phyloP scores from a whole-genome alignment of 53 echinoderm and acorn worm species.

The Holothuria scabra region DNA sequence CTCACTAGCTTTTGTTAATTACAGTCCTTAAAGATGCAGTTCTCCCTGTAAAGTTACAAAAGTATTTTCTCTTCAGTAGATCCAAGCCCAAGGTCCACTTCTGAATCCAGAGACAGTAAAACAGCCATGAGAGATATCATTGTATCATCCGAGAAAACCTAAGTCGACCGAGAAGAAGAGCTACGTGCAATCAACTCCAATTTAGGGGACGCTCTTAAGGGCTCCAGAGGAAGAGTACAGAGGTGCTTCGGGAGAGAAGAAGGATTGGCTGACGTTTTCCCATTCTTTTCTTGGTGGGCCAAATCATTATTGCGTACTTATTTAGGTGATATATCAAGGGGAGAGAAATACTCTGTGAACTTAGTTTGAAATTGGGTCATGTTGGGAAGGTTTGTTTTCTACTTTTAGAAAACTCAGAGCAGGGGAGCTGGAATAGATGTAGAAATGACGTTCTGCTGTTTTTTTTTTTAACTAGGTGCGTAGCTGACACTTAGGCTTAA shows the following conservation, averaged over 20 bases:
- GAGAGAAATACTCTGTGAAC: no score
- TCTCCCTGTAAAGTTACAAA: not conserved
- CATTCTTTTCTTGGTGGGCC: conserved; percentile 50
- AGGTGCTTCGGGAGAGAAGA: conserved; percentile 22
- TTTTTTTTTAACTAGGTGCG: no score
- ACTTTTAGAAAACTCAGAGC: no score
- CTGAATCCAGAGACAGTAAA: conserved; percentile 4
- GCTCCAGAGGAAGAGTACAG: not conserved
- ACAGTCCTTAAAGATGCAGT: not conserved
- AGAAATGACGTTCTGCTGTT: no score
- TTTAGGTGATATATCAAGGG: conserved; percentile 9
- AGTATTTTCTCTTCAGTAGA: conserved; percentile 24
- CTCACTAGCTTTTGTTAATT: not conserved
- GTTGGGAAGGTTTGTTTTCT: no score
- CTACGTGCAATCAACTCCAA: conserved; percentile 79
- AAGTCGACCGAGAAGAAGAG: conserved; percentile 68
- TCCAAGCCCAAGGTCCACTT: conserved; percentile 55
- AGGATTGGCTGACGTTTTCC: conserved; percentile 52
- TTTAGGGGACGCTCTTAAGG: conserved; percentile 58
- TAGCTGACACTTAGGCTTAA: no score
- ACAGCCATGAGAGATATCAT: conserved; percentile 51
- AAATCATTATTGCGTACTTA: conserved; percentile 55
- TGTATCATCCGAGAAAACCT: conserved; percentile 74
- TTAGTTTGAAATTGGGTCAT: no score
- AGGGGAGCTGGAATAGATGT: no score